These are phyloP conservation scores for Penaeus monodon DNA, from an alignment of 2,888 invertebrate species.

Conservation along the genomic window DNA sequence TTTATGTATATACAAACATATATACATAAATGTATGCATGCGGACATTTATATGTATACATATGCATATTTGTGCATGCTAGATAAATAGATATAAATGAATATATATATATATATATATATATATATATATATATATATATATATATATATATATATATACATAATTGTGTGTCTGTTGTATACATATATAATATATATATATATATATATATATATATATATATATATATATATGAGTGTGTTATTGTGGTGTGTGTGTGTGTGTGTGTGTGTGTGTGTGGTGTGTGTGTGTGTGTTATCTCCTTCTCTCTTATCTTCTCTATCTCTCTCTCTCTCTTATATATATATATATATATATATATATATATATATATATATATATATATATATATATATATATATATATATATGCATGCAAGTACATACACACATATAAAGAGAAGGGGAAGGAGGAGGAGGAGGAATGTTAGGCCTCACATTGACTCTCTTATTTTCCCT, in stretches of 20 bases:
- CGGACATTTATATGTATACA: not conserved
- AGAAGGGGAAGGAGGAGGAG: not conserved
- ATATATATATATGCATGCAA: slow-evolving; percentile 9
- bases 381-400: slow-evolving; percentile 38
- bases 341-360: slow-evolving; percentile 28
- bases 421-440: not conserved
- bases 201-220: slow-evolving; percentile 38
- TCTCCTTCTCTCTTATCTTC: too few relatives aligned
- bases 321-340: too few relatives aligned
- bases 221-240: slow-evolving; percentile 39
- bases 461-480: too few relatives aligned
- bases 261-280: too few relatives aligned
- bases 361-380: slow-evolving; percentile 37
- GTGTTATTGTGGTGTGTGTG: too few relatives aligned
- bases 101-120: slow-evolving; percentile 35
- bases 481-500: too few relatives aligned
- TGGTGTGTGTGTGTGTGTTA: too few relatives aligned
- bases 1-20: too few relatives aligned
- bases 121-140: slow-evolving; percentile 36
- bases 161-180: too few relatives aligned
- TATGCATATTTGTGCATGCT: too few relatives aligned
- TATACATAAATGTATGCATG: not conserved
- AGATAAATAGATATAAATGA: slow-evolving; percentile 14
- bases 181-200: slow-evolving; percentile 24
- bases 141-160: slow-evolving; percentile 30